These are phyloP conservation scores for Papilio gigon DNA, from an alignment of 2,888 invertebrate species.

Conservation along the genomic window DNA sequence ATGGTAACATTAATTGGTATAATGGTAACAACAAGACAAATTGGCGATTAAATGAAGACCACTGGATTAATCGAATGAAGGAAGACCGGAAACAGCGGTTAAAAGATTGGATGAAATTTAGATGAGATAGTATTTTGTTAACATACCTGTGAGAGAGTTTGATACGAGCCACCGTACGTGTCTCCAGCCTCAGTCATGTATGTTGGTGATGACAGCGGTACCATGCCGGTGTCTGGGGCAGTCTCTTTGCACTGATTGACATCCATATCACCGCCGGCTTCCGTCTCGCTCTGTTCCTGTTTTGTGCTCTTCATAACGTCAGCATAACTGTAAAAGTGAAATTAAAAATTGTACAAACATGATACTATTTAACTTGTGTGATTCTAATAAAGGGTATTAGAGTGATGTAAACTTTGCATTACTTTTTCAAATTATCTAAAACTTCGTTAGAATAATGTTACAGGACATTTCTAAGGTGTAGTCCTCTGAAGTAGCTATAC, in stretches of 20 bases:
- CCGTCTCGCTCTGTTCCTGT: conserved; percentile 56
- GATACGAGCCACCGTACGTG: conserved; percentile 55
- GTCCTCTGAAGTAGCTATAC: too few relatives aligned
- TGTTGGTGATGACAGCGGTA: conserved; percentile 58
- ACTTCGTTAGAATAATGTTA: too few relatives aligned
- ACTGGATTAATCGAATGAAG: too few relatives aligned
- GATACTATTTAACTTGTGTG: neutral
- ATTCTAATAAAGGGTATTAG: neutral
- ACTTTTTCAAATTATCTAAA: neutral
- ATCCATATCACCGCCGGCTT: conserved; percentile 51
- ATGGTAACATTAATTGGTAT: too few relatives aligned
- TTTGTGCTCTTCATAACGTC: conserved; percentile 85
- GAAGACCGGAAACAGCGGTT: too few relatives aligned
- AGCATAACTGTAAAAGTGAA: conserved; percentile 80
- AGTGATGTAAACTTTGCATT: neutral
- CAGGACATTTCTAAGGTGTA: too few relatives aligned
- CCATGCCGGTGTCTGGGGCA: conserved; percentile 50
- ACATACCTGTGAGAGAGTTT: conserved; percentile 58
- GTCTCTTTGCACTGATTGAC: conserved; percentile 49
- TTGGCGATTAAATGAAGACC: too few relatives aligned
- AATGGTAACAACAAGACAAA: too few relatives aligned
- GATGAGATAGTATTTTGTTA: too few relatives aligned
- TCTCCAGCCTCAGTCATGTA: conserved; percentile 67
- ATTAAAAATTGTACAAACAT: neutral
- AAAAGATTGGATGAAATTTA: too few relatives aligned